Base-by-base conservation (phyloP, 1,140 invertebrate genomes). In the Episyrphus balteatus region DNA sequence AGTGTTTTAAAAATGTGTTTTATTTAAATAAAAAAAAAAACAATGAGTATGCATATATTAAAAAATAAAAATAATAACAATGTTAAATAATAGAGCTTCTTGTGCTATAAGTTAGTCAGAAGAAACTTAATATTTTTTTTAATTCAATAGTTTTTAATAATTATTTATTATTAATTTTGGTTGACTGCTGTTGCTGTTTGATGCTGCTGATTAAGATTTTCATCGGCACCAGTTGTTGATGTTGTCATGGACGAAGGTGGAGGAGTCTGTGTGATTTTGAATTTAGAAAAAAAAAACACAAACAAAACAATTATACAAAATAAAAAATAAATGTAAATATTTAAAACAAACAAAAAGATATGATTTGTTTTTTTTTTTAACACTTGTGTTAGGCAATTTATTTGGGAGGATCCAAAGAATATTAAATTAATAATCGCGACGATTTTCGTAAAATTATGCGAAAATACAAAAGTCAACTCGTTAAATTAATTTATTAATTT, bases 161-260 rank as follows among this genome's bases (percentile, higher is more conserved):
- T 14, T 14, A 10, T 10, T 12, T 41, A 18, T 15, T 8, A 17
- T 14, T 41, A 12, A 19, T 19, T 41, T 19, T 41, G 15, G 39
- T 41, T 26, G 21, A 26, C 8, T 5, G 21, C 21, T 26, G 21
- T 50, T 50, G 51, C 55, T 51, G 56, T 64, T 66, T 66, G 66
- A 56, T 59, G 62, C 55, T 67, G 64, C 59, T 67, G 61, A 63
- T 67, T 67, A 55, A 67, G 62, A 65, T 67, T 67, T 62, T 67
- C 65, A 67, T 67, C 65, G 61, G 65, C 64, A 60, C 65, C 65
- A 58, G 57, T 52, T 54, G 58, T 55, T 53, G 64, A 65, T 56
- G 64, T 62, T 60, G 63, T 66, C 63, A 66, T 66, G 54, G 63
- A 66, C 37, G 51, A 30, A 63, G 65, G 64, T 63, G 56, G 59